Evolutionary conservation across 2,888 invertebrate genomes (phyloP), one percentile per base, ranked within the genome.

Genomic region (Torymus tubicola): DNA sequence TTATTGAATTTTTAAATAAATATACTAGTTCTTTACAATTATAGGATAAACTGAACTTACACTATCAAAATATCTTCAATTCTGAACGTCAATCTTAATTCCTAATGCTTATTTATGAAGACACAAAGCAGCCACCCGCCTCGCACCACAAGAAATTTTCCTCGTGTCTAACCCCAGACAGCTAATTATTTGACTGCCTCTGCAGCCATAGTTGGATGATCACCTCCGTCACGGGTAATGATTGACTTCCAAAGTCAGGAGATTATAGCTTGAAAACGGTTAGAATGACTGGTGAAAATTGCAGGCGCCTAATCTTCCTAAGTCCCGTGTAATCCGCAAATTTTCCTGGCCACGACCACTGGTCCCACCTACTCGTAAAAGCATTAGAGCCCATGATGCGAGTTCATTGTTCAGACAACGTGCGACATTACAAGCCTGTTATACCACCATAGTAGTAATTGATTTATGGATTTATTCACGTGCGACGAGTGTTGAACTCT

Each of bases 371-470:
- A 80, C 83, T 85, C 85, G 85, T 87, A 85, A 86, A 86, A 84
- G 85, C 84, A 87, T 88, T 87, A 87, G 81, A 82, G 76, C 81
- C 69, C 85, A 87, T 86, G 84, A 88, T 87, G 85, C 83, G 73
- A 77, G 77, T 64, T 83, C 85, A 86, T 87, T 87, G 87, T 87
- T 67, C 73, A 80, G 60, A 85, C 85, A 86, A 87, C 84, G 84
- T 84, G 84, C 69, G 57, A 86, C 86, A 87, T 88, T 87, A 88
- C 83, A 86, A 86, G 86, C 83, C 76, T 69, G 84, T 86, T 86
- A 87, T 87, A 31, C 52, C 10, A 2, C 53, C 18, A 42, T 11
- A n/a, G 24, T 14, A 3, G 24, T 42, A 73, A 81, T 82, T 86
- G 85, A 86, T 87, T 86, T 85, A 84, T 86, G 86, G 78, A 84